Percentiles rank a stretch among this genome's conserved stretches.
Evolutionary conservation across 2,113 vertebrate species (phyloP).

Genomic region (Panurus biarmicus): DNA sequence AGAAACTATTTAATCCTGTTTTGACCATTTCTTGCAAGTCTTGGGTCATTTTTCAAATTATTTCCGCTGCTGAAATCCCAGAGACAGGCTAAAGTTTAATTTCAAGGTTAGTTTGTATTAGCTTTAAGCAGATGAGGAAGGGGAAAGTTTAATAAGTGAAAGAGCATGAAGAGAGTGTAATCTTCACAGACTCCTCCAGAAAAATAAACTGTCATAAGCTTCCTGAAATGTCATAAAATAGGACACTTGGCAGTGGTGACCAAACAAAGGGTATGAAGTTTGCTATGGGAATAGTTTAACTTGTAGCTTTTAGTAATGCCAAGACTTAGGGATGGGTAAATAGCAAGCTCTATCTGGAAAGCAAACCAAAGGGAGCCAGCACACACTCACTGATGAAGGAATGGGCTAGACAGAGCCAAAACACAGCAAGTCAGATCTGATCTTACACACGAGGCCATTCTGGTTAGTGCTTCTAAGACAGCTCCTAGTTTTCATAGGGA

Average conservation of each 20-base stretch:
- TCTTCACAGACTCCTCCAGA: not conserved
- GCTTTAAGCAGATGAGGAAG: not conserved
- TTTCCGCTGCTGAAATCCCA: not conserved
- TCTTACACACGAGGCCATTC: fast-evolving
- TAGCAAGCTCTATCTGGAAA: not conserved
- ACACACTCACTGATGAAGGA: fast-evolving
- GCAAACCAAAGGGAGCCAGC: not conserved
- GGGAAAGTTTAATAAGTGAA: not conserved
- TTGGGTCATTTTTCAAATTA: not conserved
- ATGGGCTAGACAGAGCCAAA: not conserved
- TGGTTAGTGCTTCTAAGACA: not conserved
- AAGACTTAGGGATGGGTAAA: not conserved
- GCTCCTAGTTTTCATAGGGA: not conserved
- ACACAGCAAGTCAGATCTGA: not conserved
- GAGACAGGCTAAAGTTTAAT: not conserved
- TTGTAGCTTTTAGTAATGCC: not conserved
- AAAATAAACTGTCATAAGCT: not conserved
- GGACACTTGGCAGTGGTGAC: not conserved
- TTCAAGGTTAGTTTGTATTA: not conserved
- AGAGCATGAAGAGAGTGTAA: not conserved
- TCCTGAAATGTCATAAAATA: not conserved
- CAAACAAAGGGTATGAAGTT: not conserved
- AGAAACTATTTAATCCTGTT: not conserved
- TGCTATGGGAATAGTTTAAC: not conserved
- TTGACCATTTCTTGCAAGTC: not conserved